Evolutionary conservation across 1,140 invertebrate genomes (phyloP).

Genomic region (Sitophilus oryzae): DNA sequence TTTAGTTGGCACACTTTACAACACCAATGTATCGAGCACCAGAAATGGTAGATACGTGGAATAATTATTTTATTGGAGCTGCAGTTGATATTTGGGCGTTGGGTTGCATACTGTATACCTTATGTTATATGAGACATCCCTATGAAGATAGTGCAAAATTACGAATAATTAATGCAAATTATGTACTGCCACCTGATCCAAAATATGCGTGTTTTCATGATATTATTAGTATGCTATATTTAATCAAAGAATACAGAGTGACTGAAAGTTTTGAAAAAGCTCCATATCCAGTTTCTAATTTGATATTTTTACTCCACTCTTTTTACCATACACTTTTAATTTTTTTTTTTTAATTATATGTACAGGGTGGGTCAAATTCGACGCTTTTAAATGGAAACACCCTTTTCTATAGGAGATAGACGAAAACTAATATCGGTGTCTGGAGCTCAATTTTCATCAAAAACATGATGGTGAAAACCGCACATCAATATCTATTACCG

Average conservation of each 20-base stretch:
- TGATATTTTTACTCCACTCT: too few species aligned
- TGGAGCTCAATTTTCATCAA: too few species aligned
- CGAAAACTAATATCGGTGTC: too few species aligned
- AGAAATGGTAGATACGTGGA: conserved; percentile 97
- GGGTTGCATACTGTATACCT: conserved; percentile 88
- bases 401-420: too few species aligned
- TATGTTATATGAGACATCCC: conserved; percentile 93
- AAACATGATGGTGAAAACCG: too few species aligned
- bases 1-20: conserved; percentile 63
- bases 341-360: too few species aligned
- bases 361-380: too few species aligned
- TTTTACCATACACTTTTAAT: too few species aligned
- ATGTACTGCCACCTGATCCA: conserved; percentile 74
- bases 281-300: too few species aligned
- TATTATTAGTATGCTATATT: conserved; percentile 68
- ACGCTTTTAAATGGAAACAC: too few species aligned
- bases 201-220: conserved; percentile 82
- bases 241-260: neutral
- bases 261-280: too few species aligned
- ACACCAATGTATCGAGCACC: conserved; percentile 89
- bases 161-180: conserved; percentile 94
- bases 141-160: conserved; percentile 97
- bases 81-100: conserved; percentile 94
- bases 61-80: conserved; percentile 85
- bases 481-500: too few species aligned